phyloP scores from a whole-genome alignment of 2,888 invertebrate species.

The Linnaemya tessellans region DNA sequence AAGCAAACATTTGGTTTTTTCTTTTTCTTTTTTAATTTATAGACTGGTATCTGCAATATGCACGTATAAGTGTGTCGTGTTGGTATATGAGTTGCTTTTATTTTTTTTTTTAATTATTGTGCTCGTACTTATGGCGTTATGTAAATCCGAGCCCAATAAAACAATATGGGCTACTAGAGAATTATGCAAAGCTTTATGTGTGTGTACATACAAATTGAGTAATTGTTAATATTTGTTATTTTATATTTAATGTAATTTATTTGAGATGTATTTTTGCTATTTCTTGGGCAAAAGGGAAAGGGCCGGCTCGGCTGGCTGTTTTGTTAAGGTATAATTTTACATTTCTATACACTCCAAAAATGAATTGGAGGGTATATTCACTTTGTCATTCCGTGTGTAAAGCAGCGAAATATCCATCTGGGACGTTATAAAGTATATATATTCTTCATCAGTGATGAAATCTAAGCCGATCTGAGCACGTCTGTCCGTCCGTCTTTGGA shows the following conservation, averaged over 20 bases:
- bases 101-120: conserved; percentile 3
- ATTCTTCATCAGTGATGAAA: too few relatives aligned
- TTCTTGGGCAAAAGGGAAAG: not conserved
- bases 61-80: not conserved
- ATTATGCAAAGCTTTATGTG: conserved; percentile 38
- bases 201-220: not conserved
- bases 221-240: conserved; percentile 17
- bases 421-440: too few relatives aligned
- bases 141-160: conserved; percentile 21
- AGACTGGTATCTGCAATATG: conserved; percentile 4
- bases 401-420: too few relatives aligned
- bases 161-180: conserved; percentile 28
- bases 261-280: too few relatives aligned
- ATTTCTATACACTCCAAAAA: too few relatives aligned
- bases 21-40: not conserved
- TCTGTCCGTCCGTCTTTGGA: too few relatives aligned
- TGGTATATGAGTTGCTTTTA: not conserved
- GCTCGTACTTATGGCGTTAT: conserved; percentile 32
- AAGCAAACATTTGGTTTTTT: conserved; percentile 15
- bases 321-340: too few relatives aligned
- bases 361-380: too few relatives aligned
- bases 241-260: too few relatives aligned
- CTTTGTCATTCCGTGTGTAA: too few relatives aligned
- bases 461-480: too few relatives aligned
- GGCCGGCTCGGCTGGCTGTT: too few relatives aligned